A percentile compares a stretch with the other conserved stretches of the same genome.
Evolutionary conservation across 2,113 vertebrate genomes (phyloP).

Genomic region (Dasyornis broadbenti): DNA sequence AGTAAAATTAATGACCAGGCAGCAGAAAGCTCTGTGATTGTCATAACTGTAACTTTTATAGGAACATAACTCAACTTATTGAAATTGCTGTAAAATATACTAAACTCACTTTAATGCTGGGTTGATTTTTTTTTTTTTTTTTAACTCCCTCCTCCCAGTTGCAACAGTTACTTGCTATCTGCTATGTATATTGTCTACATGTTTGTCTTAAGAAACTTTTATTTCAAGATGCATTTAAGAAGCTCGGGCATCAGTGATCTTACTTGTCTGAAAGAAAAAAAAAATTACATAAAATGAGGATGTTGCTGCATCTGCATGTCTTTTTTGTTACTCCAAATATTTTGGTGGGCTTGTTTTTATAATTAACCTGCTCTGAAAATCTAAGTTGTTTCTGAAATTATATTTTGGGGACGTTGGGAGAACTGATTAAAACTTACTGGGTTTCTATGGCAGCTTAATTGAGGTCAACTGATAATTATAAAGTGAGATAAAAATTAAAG

Average conservation of each 20-base stretch:
- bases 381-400: neutral
- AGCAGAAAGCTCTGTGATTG: neutral
- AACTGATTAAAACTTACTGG: neutral
- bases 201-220: neutral
- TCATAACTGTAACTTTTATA: neutral
- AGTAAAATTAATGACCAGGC: neutral
- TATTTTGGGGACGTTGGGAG: neutral
- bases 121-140: too few species aligned
- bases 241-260: neutral
- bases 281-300: neutral
- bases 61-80: neutral
- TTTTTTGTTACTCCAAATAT: neutral
- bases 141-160: neutral
- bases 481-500: neutral
- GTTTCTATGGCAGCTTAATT: neutral
- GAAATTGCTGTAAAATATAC: neutral
- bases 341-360: neutral
- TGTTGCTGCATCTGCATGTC: neutral
- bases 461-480: neutral
- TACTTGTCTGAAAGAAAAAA: neutral
- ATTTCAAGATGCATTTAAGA: neutral
- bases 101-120: neutral
- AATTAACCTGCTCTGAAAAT: neutral
- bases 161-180: neutral
- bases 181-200: neutral